Conservation (phyloP, 2,113 vertebrate genomes). For the Carettochelys insculpta region DNA sequence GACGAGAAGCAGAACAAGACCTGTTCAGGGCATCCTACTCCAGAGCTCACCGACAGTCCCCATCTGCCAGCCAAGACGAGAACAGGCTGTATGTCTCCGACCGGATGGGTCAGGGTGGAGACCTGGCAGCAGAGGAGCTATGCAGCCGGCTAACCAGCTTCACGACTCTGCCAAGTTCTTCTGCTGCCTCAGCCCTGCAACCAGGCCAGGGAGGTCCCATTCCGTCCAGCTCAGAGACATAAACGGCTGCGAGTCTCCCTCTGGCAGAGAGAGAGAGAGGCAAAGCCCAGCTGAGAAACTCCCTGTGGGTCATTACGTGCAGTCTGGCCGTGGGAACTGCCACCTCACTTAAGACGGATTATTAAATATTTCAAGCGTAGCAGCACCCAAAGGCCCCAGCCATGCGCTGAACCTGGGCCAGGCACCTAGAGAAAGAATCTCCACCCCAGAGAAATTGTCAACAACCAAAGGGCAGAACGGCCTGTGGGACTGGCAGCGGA, state of each 20-base stretch:
- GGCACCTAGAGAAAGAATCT: not conserved
- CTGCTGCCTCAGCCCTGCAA: not conserved
- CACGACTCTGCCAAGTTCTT: not conserved
- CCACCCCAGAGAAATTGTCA: not conserved
- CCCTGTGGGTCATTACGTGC: not conserved
- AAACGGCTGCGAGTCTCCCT: not conserved
- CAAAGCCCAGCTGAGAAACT: not conserved
- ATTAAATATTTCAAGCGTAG: slow-evolving; percentile 4
- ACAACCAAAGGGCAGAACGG: not conserved
- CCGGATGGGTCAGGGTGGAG: not conserved
- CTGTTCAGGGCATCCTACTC: not conserved
- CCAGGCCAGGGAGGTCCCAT: not conserved
- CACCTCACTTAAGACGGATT: slow-evolving; percentile 51
- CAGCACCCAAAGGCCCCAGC: slow-evolving; percentile 36
- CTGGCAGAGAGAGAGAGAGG: not conserved
- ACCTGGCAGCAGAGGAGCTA: not conserved
- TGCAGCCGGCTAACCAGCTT: not conserved
- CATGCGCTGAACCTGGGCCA: slow-evolving; percentile 4
- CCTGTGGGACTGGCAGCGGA: not conserved
- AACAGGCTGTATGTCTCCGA: not conserved
- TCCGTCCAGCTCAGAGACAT: not conserved
- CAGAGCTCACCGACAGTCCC: not conserved
- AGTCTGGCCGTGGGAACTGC: not conserved
- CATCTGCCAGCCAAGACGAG: not conserved
- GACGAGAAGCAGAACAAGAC: not conserved